A percentile compares a stretch with the other conserved stretches of the same genome.
Evolutionary conservation across 30 jellyfish, hydroid and myxozoan species (phyloP).

Genomic region (Aurelia aurita complex sp. Pacific): DNA sequence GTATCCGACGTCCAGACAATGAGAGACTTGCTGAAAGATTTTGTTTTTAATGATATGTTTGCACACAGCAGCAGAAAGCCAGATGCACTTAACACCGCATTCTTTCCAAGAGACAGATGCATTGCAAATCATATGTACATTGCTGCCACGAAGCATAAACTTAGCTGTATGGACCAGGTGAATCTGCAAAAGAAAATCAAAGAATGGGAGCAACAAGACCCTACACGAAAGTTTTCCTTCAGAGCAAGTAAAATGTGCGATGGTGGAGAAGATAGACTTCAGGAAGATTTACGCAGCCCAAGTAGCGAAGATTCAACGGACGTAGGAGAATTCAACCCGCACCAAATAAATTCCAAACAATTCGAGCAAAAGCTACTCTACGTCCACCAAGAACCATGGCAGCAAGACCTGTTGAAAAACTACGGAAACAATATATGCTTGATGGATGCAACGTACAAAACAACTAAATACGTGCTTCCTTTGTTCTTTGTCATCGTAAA

Average conservation of each 20-base stretch:
- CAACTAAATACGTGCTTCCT: constrained; percentile 20
- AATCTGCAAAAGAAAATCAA: constrained; percentile 16
- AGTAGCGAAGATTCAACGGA: constrained; percentile 3
- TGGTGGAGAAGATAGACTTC: constrained; percentile 22
- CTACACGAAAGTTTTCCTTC: constrained; percentile 29
- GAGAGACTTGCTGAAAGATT: constrained; percentile 36
- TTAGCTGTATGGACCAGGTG: constrained; percentile 35
- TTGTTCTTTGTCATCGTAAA: constrained; percentile 20
- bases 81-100: constrained; percentile 28
- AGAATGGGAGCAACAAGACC: constrained; percentile 31
- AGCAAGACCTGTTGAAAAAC: constrained; percentile 8
- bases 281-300: neutral
- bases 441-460: constrained; percentile 22
- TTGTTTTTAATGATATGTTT: constrained; percentile 23
- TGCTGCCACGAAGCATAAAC: constrained; percentile 33
- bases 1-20: constrained; percentile 47
- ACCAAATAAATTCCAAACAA: constrained; percentile 18
- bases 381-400: constrained; percentile 11
- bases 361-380: constrained; percentile 30
- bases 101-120: constrained; percentile 39
- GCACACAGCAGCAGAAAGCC: constrained; percentile 38
- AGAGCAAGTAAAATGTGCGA: constrained; percentile 18
- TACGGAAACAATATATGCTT: constrained; percentile 21
- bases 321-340: constrained; percentile 13
- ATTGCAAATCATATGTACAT: constrained; percentile 12